Evolutionary conservation across 1,140 invertebrate species (phyloP), one percentile per base, ranked within the genome.

Genomic region (Cyclina sinensis): DNA sequence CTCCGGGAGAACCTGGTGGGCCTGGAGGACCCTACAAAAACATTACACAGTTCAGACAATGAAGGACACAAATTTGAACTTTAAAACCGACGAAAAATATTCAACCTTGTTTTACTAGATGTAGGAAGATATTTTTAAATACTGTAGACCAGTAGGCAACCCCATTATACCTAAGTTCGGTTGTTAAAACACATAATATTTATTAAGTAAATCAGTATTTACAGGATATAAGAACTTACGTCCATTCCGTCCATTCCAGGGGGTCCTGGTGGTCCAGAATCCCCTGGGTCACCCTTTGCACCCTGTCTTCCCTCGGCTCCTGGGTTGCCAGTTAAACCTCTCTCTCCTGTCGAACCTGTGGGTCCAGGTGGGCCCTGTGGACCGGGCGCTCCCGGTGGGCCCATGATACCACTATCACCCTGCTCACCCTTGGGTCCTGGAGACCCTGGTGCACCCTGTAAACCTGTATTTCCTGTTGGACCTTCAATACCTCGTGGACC

Each of bases 401-500:
- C 94, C 21, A 78, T n/a, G 3, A 79, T 86, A 59, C 94, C 94
- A 35, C 62, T 18, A 68, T 94, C 93, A 48, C 94, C 94, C 35
- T 86, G 18, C 68, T 93, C 92, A 78, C 94, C 94, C 46, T 94
- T 94, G 9, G 74, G 59, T 37, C 94, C 94, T 30, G 89, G 65
- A 0, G 65, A 32, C 24, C 94, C 94, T 43, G 93, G 93, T 62
- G 94, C 74, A 65, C 98, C 98, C 95, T 97, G 97, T 85, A 97
- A 97, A 91, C 98, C 98, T 54, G 97, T 96, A 18, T 96, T 94
- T 68, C 98, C 98, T 68, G 97, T 96, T 7, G 97, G 96, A 74
- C 98, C 98, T 57, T 97, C 97, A 30, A 97, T 94, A 68, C 98
- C 98, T 95, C 97, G 97, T 51, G 97, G 95, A 39, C 98, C 98